Base-by-base conservation (phyloP, 2,888 invertebrate species). In the Morpho achilles region DNA sequence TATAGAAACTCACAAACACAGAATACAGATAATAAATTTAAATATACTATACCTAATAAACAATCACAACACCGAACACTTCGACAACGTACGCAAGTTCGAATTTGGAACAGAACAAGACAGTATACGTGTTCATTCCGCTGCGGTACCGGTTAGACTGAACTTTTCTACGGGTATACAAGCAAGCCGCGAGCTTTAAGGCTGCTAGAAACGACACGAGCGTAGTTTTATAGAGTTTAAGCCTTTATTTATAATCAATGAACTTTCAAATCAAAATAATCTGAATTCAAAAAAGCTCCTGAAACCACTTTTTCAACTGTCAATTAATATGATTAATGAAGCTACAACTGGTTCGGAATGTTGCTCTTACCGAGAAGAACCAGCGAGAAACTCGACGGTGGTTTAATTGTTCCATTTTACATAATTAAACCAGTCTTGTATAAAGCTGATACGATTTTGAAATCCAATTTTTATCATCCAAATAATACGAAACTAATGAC, bases 41-140 rank as follows among this genome's bases (percentile, higher is more conserved):
- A 39, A 46, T 16, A 53, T 53, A 53, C 53, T 41, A 47, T 53
- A 53, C 53, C 53, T 47, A 53, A 53, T 45, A 45, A 53, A 40
- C 45, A 53, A 53, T 47, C 53, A 53, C 53, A 16, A 40, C 5
- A 9, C 44, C 45, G 9, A 53, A 52, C 52, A 52, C 39, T 23
- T 16, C 10, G 9, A 53, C 46, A 46, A 41, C 46, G 53, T 40
- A 41, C 46, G 40, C 16, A 53, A 53, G 53, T 53, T 53, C 40
- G 5, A 10, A 16, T 40, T 9, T 9, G 3, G 9, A 53, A 40
- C 46, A 40, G 16, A 32, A 22, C 46, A 41, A 7, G 8, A 45
- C 32, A 39, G 23, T 23, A 4, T 39, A 44, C 52, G 52, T 45
- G 52, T 45, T 7, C 7, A 45, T 39, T n/a, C 16, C n/a, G 9